Conservation (phyloP, 2,113 vertebrate species). For the Oncorhynchus mykiss region DNA sequence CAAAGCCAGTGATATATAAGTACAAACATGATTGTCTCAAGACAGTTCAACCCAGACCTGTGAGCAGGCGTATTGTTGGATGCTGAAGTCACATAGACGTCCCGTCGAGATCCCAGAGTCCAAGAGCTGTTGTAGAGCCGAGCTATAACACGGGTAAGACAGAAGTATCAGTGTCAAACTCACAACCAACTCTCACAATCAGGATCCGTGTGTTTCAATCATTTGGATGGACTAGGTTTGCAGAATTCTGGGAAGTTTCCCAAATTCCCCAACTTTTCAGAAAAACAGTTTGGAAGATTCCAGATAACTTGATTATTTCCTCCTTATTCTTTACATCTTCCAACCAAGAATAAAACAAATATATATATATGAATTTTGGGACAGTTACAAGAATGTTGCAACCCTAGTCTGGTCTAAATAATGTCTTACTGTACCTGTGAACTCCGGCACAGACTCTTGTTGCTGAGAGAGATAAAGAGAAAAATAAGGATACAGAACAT, state of each 20-base stretch:
- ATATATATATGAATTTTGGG: no score
- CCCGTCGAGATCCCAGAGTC: neutral
- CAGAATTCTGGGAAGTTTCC: no score
- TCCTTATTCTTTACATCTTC: no score
- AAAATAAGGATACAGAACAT: neutral
- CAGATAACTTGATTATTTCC: no score
- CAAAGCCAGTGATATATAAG: neutral
- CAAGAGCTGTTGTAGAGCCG: neutral
- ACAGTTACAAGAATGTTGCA: no score
- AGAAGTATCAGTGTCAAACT: neutral
- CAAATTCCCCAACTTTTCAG: no score
- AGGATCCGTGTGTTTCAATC: neutral
- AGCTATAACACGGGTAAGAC: neutral
- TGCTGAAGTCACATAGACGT: neutral
- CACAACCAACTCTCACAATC: neutral
- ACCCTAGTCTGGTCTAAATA: neutral
- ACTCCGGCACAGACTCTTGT: conserved; percentile 49
- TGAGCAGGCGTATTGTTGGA: neutral
- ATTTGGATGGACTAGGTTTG: no score
- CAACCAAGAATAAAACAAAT: no score
- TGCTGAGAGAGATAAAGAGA: conserved; percentile 32
- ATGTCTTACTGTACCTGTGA: conserved; percentile 49
- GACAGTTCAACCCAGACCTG: neutral
- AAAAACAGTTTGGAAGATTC: no score
- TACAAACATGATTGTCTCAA: neutral